phyloP scores from a whole-genome alignment of 2,113 vertebrate genomes.

The Ochotona curzoniae region DNA sequence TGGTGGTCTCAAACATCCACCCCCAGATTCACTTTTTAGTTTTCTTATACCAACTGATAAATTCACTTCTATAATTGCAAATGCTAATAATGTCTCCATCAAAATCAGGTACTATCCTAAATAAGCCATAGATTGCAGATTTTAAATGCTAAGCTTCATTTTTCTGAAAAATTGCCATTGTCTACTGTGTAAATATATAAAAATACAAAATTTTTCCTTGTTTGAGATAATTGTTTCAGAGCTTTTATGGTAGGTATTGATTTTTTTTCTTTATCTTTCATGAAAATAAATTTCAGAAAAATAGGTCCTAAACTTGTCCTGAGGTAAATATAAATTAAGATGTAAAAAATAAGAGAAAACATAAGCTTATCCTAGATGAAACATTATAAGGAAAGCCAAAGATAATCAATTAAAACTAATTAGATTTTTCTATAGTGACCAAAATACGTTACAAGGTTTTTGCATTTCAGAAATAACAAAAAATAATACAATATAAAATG shows the following conservation, averaged over 20 bases:
- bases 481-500: neutral
- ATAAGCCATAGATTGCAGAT: neutral
- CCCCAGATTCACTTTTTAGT: neutral
- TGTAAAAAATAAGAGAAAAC: neutral
- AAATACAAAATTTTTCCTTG: neutral
- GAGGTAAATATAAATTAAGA: neutral
- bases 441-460: neutral
- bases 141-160: neutral
- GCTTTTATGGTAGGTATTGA: neutral
- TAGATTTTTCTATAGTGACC: neutral
- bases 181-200: neutral
- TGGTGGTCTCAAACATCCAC: neutral
- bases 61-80: neutral
- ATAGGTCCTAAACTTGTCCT: neutral
- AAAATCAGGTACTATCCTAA: neutral
- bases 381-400: neutral
- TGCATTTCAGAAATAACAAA: neutral
- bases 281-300: neutral
- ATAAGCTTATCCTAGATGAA: neutral
- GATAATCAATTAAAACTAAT: neutral
- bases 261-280: neutral
- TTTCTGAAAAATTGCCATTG: neutral
- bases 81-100: neutral
- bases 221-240: neutral
- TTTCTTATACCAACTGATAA: neutral